phyloP scores from a whole-genome alignment of 2,888 invertebrate species.

The Volucella zonaria region DNA sequence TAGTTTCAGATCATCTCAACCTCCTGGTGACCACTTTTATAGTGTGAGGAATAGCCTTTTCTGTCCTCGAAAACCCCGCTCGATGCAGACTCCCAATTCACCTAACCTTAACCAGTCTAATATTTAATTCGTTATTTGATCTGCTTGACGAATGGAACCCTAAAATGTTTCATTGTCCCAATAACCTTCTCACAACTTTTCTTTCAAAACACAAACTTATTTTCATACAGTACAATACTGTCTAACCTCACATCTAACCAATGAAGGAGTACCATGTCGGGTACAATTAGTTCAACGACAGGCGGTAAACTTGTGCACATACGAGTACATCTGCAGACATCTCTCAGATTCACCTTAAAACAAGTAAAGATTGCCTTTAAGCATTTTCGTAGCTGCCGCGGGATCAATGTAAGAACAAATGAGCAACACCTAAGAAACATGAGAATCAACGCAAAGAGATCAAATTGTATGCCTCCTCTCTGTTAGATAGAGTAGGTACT shows the following conservation, averaged over 20 bases:
- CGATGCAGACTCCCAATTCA: no score
- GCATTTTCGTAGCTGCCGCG: background rate
- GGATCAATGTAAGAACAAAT: constrained; percentile 12
- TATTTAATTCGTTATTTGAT: no score
- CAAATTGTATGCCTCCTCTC: constrained; percentile 6
- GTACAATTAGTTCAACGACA: constrained; percentile 51
- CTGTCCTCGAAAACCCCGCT: no score
- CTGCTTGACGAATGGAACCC: no score
- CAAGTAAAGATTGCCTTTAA: constrained; percentile 37
- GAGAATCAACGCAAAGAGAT: background rate
- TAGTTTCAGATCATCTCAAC: no score
- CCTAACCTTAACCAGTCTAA: no score
- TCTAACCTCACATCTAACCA: background rate
- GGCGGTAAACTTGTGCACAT: constrained; percentile 24
- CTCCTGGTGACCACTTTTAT: no score
- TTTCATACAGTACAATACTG: no score
- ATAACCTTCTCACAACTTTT: background rate
- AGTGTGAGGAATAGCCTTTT: no score
- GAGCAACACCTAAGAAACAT: constrained; percentile 49
- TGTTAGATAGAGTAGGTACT: constrained; percentile 6
- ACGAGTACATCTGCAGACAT: background rate
- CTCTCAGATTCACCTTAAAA: background rate
- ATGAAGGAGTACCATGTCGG: constrained; percentile 4
- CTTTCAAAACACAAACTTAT: background rate
- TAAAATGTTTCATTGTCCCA: background rate